Evolutionary conservation across 92 coral and sea anemone species (phyloP), one percentile per base, ranked within the genome.

Genomic region (Zoanthus sansibaricus): DNA sequence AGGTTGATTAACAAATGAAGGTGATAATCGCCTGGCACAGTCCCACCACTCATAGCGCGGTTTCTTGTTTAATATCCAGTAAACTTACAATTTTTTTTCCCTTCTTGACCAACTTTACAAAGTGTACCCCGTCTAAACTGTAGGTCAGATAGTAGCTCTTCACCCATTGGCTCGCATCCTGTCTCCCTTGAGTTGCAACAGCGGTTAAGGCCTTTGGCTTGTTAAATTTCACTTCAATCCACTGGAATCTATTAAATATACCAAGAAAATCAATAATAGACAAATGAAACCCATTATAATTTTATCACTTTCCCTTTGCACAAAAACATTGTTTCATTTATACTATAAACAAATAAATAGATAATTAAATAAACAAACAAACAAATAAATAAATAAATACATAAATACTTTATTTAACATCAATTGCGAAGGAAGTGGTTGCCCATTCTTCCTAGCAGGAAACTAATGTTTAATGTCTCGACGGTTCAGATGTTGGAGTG

Each of bases 161-260:
- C 84, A 95, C 96, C 97, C 97, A 95, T 68, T 94, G 94, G 87
- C 86, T 91, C 61, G 78, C 72, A 54, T 95, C 98, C 11, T 86
- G 83, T 15, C 96, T 89, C 33, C 95, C 97, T 64, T 94, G 98
- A 6, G 93, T 93, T 11, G 98, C 98, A 7, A 89, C 75, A 69
- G 92, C 90, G 48, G 91, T 78, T 18, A 94, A 83, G 72, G 90
- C 89, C 87, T 89, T 91, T 51, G 93, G 89, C 74, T 69, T 61
- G 5, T 88, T 79, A 72, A 94, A 85, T 58, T 89, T 89, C 44
- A 94, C 90, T 79, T 82, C 86, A 1, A 94, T 79, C 95, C 95
- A 94, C 62, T 94, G 98, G 21, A 87, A 71, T 68, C 85, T 80
- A 72, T 80, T 46, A 25, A 21, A 32, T 7, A 25, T 3, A 7